A percentile compares a stretch with the other conserved stretches of the same genome.
phyloP scores from a whole-genome alignment of 2,113 vertebrate genomes.

The Scortum barcoo region DNA sequence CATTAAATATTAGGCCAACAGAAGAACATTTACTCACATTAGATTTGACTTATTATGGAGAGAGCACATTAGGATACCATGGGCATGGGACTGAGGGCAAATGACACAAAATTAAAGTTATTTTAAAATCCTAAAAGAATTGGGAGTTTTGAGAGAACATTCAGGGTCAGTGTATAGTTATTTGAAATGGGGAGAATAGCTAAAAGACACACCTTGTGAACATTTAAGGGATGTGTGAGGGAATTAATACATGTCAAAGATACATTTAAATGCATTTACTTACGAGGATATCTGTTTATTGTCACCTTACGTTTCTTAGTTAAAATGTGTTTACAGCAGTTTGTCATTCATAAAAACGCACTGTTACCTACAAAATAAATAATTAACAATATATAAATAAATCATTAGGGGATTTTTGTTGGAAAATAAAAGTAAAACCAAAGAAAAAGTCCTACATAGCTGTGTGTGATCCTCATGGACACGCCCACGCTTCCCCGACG shows the following conservation, averaged over 20 bases:
- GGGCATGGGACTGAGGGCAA: too few relatives aligned
- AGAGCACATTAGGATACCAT: too few relatives aligned
- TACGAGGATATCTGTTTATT: neutral
- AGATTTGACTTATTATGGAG: too few relatives aligned
- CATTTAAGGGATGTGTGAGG: neutral
- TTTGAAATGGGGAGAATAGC: neutral
- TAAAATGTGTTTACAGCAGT: neutral
- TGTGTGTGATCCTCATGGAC: conserved; percentile 54
- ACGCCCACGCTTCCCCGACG: conserved; percentile 69
- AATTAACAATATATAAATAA: too few relatives aligned
- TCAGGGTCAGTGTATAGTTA: too few relatives aligned
- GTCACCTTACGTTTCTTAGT: neutral
- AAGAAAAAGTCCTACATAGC: neutral
- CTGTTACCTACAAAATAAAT: neutral
- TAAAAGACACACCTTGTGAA: too few relatives aligned
- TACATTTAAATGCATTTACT: neutral
- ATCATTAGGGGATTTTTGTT: neutral
- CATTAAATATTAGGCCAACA: too few relatives aligned
- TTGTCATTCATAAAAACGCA: neutral
- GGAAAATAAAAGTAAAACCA: neutral
- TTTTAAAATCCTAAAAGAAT: too few relatives aligned
- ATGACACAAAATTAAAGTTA: too few relatives aligned
- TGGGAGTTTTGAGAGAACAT: too few relatives aligned
- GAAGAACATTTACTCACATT: too few relatives aligned
- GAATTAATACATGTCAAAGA: neutral